Percentiles rank a stretch among this genome's conserved stretches.
These are phyloP conservation scores for Drosophila azteca DNA, from an alignment of 1,140 invertebrate species.

Conservation along the genomic window DNA sequence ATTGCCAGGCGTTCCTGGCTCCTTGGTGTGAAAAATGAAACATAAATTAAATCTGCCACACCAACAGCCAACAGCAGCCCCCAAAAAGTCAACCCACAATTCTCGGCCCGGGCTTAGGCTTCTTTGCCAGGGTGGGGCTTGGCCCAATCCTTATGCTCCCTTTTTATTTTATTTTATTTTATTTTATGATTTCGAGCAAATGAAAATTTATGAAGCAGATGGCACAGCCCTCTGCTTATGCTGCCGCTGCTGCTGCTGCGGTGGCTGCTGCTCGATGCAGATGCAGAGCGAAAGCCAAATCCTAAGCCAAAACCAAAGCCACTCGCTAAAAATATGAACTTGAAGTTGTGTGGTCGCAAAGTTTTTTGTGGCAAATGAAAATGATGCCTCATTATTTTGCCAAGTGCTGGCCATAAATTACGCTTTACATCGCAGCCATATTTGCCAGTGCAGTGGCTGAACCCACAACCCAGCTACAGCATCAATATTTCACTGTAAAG, in stretches of 20 bases:
- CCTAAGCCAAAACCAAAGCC: constrained; percentile 30
- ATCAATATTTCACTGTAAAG: constrained; percentile 22
- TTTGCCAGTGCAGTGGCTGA: background rate
- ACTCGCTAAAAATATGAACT: constrained; percentile 60
- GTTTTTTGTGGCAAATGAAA: constrained; percentile 70
- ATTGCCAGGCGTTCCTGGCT: constrained; percentile 25
- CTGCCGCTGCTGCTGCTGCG: background rate
- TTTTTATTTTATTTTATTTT: constrained; percentile 29
- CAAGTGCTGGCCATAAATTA: constrained; percentile 54
- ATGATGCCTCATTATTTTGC: constrained; percentile 71
- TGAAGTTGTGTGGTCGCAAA: constrained; percentile 42
- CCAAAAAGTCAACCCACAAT: constrained; percentile 39
- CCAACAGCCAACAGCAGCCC: constrained; percentile 5
- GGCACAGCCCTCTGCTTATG: constrained; percentile 37
- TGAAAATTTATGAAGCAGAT: constrained; percentile 75
- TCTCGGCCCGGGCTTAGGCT: constrained; percentile 37
- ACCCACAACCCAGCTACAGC: background rate
- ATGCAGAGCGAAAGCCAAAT: constrained; percentile 21
- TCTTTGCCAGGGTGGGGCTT: too few species aligned
- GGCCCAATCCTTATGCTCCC: constrained; percentile 26
- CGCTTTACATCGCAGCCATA: constrained; percentile 25
- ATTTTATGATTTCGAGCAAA: constrained; percentile 59
- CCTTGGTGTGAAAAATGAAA: constrained; percentile 57
- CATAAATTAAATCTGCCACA: constrained; percentile 56
- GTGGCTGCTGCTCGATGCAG: constrained; percentile 1